Conservation (phyloP, 2,113 vertebrate species). For the Cathartes aura region DNA sequence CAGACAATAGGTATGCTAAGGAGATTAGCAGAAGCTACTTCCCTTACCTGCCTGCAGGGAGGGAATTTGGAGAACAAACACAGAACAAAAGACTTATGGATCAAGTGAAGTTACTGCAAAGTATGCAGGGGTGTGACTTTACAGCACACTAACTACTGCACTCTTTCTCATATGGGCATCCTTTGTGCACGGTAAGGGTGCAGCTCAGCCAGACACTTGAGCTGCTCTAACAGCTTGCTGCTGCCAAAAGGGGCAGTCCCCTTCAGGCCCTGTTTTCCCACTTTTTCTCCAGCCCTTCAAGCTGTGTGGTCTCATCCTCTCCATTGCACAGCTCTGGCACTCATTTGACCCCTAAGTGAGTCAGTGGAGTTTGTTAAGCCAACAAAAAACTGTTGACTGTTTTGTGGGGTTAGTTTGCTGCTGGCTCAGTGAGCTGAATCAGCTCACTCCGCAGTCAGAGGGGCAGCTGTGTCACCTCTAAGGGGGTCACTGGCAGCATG, state of each 20-base stretch:
- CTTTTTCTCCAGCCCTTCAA: background rate
- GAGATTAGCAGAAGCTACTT: conserved; percentile 27
- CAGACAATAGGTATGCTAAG: conserved; percentile 27
- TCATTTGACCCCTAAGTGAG: conserved; percentile 36
- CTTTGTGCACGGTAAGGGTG: background rate
- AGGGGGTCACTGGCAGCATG: background rate
- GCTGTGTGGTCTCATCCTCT: conserved; percentile 61
- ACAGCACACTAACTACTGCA: background rate
- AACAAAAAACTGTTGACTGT: conserved; percentile 32
- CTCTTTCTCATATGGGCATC: background rate
- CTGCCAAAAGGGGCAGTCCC: conserved; percentile 27
- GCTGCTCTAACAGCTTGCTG: background rate
- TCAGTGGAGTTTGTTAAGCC: conserved; percentile 47
- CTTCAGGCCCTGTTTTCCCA: background rate
- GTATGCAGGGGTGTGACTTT: background rate
- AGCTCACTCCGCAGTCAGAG: background rate
- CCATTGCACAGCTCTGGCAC: conserved; percentile 24
- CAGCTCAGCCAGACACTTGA: background rate
- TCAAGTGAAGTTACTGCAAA: conserved; percentile 5
- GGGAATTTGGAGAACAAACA: conserved; percentile 27
- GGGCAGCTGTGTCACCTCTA: background rate
- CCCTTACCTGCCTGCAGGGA: conserved; percentile 31
- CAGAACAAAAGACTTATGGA: background rate
- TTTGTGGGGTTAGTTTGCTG: background rate
- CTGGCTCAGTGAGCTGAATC: background rate